A percentile compares a stretch with the other conserved stretches of the same genome.
phyloP scores from a whole-genome alignment of 2,888 invertebrate genomes.

The Limnephilus lunatus region DNA sequence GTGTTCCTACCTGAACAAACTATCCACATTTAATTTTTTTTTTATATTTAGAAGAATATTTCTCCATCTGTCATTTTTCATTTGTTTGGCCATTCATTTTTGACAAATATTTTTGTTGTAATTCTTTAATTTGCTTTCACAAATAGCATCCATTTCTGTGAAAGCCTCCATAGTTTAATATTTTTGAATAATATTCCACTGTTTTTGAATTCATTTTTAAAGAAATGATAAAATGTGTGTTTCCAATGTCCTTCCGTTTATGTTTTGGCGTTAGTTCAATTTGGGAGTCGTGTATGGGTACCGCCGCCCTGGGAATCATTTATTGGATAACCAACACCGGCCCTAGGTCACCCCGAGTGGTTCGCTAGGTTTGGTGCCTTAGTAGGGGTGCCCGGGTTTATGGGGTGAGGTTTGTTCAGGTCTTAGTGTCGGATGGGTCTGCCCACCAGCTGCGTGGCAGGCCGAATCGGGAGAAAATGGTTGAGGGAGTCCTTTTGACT shows the following conservation, averaged over 20 bases:
- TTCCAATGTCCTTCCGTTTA: neutral
- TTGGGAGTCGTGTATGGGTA: too few relatives aligned
- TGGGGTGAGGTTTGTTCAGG: too few relatives aligned
- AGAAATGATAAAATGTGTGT: neutral
- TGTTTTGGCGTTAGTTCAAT: too few relatives aligned
- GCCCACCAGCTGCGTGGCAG: too few relatives aligned
- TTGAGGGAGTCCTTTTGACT: too few relatives aligned
- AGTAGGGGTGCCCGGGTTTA: too few relatives aligned
- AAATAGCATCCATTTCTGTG: neutral
- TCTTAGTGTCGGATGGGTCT: too few relatives aligned
- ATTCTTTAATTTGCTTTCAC: slow-evolving; percentile 2
- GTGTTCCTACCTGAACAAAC: neutral
- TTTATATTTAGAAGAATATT: slow-evolving; percentile 15
- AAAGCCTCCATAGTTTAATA: neutral
- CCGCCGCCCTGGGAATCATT: too few relatives aligned
- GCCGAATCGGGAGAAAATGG: too few relatives aligned
- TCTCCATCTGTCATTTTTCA: neutral
- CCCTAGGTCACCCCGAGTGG: too few relatives aligned
- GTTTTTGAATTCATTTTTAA: neutral
- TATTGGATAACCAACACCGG: too few relatives aligned
- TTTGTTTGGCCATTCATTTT: slow-evolving; percentile 37
- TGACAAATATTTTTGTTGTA: slow-evolving; percentile 32
- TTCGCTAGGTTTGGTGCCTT: too few relatives aligned
- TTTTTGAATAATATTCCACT: neutral
- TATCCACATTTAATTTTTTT: neutral